These are phyloP conservation scores for Synanceia verrucosa DNA, from an alignment of 2,797 vertebrate species.

Conservation along the genomic window DNA sequence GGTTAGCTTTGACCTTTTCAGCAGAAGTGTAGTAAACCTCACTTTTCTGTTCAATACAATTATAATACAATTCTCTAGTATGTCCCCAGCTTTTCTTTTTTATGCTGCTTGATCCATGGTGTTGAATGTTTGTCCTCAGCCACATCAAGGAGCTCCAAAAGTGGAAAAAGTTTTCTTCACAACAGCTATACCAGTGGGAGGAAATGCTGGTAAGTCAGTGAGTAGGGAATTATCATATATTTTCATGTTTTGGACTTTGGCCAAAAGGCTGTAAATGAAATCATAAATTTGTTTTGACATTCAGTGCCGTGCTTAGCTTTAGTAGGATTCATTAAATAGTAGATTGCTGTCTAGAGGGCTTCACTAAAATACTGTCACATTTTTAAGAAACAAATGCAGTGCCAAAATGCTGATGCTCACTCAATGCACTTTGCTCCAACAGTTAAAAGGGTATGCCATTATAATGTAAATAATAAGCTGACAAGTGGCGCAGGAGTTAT, in stretches of 20 bases:
- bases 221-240: background rate
- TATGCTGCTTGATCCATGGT: background rate
- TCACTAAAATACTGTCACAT: background rate
- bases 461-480: background rate
- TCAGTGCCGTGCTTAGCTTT: background rate
- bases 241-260: background rate
- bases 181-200: slow-evolving; percentile 94
- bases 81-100: background rate
- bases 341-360: background rate
- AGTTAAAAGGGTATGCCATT: background rate
- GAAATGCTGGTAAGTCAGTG: slow-evolving; percentile 87
- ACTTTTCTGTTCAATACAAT: background rate
- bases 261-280: slow-evolving; percentile 18
- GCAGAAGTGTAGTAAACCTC: too few species aligned
- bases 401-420: background rate
- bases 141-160: slow-evolving; percentile 90
- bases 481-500: background rate
- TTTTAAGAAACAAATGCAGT: background rate
- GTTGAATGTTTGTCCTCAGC: slow-evolving; percentile 54
- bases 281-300: slow-evolving; percentile 8
- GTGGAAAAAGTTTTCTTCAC: slow-evolving; percentile 99
- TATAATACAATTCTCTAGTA: background rate
- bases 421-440: background rate
- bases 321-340: background rate
- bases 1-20: too few species aligned